These are phyloP conservation scores for Tetragonisca angustula DNA, from an alignment of 2,888 invertebrate species.

Conservation along the genomic window DNA sequence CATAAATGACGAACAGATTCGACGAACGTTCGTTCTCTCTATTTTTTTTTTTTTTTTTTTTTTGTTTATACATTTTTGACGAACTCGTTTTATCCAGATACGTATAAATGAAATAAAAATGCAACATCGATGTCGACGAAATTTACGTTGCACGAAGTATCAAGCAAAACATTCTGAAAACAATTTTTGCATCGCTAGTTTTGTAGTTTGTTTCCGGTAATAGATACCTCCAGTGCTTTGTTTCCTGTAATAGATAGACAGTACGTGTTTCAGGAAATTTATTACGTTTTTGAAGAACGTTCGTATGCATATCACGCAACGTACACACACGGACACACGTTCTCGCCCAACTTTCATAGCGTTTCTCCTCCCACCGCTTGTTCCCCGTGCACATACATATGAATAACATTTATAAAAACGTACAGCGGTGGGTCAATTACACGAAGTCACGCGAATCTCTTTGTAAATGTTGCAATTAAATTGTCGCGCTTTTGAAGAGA, in stretches of 20 bases:
- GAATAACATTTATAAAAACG: neutral
- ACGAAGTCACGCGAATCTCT: neutral
- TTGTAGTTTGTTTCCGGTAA: neutral
- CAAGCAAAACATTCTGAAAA: too few species aligned
- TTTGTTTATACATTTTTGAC: too few species aligned
- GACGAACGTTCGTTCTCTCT: too few species aligned
- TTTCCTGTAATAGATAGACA: neutral
- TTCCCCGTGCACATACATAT: too few species aligned
- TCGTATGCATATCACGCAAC: neutral
- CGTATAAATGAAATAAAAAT: too few species aligned
- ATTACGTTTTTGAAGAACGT: neutral
- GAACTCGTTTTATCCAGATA: too few species aligned
- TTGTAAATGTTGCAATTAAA: conserved; percentile 32
- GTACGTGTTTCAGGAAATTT: conserved; percentile 2
- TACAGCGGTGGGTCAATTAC: conserved; percentile 9
- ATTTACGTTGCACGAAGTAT: too few species aligned
- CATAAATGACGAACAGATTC: too few species aligned
- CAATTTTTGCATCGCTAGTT: neutral
- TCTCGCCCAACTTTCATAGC: neutral
- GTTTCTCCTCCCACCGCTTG: neutral
- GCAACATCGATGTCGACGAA: too few species aligned
- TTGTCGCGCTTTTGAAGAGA: conserved; percentile 11
- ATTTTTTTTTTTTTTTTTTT: too few species aligned
- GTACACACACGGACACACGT: neutral
- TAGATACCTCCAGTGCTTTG: neutral